Evolutionary conservation across 2,888 invertebrate genomes (phyloP), one percentile per base, ranked within the genome.

Genomic region (Aelia acuminata): DNA sequence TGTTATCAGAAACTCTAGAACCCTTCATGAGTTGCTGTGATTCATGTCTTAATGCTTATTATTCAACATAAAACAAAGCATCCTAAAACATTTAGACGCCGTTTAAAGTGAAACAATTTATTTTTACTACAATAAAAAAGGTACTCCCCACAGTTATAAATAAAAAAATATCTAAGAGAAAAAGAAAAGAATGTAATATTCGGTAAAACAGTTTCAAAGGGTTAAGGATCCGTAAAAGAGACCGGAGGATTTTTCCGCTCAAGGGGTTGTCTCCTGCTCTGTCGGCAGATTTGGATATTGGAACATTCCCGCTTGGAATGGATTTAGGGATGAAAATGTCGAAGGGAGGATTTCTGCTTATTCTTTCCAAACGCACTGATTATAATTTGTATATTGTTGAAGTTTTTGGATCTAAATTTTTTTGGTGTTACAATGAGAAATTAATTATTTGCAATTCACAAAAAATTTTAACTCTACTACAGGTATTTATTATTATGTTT

Each of bases 281-380:
- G 63, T 70, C 63, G 63, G 63, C 63, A 35, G 63, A 70, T 70
- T 70, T 70, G 31, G 63, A 70, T 70, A 70, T 70, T 70, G 63
- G 63, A 35, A 31, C 63, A 70, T 70, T 31, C 63, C 26, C 18
- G 31, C 13, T 70, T 70, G 5, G 5, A 70, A 35, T 57, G 8
- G 57, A 57, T 70, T 35, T 8, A 13, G 35, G 35, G 35, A 70
- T 7, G 18, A 70, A 70, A 31, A 35, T 31, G 31, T 70, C 35
- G 7, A 35, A 70, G 31, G 20, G 20, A 1, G 20, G 8, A 15
- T 18, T 13, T n/a, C 7, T 2, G 1, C 8, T 13, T 57, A 26
- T 53, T 53, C 7, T n/a, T 53, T 7, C 5, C 1, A n/a, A 53
- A 53, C n/a, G n/a, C 1, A 53, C 20, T 50, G 50, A 50, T 53